Evolutionary conservation across 2,113 vertebrate species (phyloP).

Genomic region (Alexandromys fortis): DNA sequence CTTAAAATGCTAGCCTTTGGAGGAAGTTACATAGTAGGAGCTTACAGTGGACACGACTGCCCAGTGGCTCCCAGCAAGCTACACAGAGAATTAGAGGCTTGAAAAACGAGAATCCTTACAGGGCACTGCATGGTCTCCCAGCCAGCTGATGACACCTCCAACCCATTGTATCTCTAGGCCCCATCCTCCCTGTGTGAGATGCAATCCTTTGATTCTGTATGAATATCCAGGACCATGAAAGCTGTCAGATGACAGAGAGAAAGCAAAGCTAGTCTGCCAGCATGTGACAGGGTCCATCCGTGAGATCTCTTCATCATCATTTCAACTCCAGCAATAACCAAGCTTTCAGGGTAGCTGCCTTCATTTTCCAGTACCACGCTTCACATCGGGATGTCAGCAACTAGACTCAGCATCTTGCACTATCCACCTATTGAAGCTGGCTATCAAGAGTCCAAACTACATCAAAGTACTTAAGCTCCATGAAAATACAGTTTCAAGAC

Average conservation of each 20-base stretch:
- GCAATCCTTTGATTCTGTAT: not conserved
- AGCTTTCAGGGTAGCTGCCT: not conserved
- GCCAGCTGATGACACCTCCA: not conserved
- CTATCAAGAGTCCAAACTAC: not conserved
- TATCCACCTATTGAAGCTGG: not conserved
- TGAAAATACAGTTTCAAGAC: not conserved
- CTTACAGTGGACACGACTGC: not conserved
- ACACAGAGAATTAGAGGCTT: not conserved
- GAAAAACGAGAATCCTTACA: not conserved
- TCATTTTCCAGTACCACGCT: not conserved
- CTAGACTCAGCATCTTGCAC: not conserved
- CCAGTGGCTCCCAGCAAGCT: not conserved
- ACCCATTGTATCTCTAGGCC: not conserved
- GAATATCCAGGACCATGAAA: not conserved
- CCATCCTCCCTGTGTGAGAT: not conserved
- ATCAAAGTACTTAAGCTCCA: not conserved
- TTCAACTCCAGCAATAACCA: constrained; percentile 23
- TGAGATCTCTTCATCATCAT: not conserved
- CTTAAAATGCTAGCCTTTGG: not conserved
- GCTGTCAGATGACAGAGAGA: not conserved
- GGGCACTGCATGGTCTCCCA: not conserved
- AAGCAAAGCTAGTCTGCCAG: not conserved
- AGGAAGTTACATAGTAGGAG: not conserved
- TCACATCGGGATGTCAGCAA: not conserved
- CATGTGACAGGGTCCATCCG: not conserved